Evolutionary conservation across 2,113 vertebrate species (phyloP).

Genomic region (Malurus melanocephalus): DNA sequence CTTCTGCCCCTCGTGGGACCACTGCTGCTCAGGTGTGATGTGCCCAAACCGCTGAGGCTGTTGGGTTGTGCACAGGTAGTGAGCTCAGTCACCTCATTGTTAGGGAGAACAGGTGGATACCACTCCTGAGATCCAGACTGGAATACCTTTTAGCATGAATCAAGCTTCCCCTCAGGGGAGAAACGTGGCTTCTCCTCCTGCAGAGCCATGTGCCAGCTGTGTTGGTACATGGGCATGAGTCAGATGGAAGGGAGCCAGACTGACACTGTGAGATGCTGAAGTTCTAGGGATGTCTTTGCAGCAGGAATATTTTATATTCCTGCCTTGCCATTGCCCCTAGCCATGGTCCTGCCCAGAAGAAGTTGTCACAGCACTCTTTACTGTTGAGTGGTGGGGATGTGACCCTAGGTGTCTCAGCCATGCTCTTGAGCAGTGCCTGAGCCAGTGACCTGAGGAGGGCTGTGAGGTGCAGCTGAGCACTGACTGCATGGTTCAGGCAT

Average conservation of each 20-base stretch:
- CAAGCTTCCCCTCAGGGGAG: not conserved
- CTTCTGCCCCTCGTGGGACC: not conserved
- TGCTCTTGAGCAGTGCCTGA: not conserved
- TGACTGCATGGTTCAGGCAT: not conserved
- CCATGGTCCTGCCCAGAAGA: not conserved
- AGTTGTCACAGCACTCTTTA: not conserved
- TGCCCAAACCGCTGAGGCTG: not conserved
- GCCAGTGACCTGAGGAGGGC: no score
- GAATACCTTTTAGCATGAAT: not conserved
- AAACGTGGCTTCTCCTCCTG: not conserved
- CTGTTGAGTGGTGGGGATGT: not conserved
- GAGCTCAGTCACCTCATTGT: not conserved
- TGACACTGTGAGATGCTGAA: not conserved
- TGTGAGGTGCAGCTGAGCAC: not conserved
- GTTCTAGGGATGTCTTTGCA: not conserved
- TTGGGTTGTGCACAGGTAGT: not conserved
- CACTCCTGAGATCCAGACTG: not conserved
- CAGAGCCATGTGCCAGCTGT: not conserved
- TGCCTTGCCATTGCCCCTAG: not conserved
- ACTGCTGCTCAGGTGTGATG: not conserved
- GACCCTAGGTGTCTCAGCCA: fast-evolving
- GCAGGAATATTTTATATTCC: not conserved
- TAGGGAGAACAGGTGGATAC: not conserved
- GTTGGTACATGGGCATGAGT: not conserved
- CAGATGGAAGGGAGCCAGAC: not conserved